These are phyloP conservation scores for Enteromius treurensis DNA, from an alignment of 2,797 vertebrate species.

Conservation along the genomic window DNA sequence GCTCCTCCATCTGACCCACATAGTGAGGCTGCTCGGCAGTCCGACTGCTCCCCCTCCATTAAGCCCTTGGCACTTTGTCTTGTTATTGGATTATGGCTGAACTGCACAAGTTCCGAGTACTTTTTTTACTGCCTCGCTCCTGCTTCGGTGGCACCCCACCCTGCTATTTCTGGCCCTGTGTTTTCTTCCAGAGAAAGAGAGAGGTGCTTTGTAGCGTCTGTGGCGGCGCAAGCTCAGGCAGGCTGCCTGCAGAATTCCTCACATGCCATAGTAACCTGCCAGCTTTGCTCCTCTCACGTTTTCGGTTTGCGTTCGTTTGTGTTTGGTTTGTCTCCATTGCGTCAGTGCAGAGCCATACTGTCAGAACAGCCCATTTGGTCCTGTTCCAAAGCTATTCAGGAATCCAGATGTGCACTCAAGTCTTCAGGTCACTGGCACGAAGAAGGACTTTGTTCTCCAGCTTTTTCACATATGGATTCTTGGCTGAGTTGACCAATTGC, in stretches of 20 bases:
- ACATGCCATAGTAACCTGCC: conserved; percentile 83
- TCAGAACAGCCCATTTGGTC: conserved; percentile 29
- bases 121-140: conserved; percentile 48
- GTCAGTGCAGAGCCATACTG: conserved; percentile 18
- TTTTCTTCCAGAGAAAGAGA: conserved; percentile 50
- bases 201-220: conserved; percentile 54
- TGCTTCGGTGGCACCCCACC: conserved; percentile 59
- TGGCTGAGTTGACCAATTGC: conserved; percentile 10
- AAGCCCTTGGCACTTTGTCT: conserved; percentile 75
- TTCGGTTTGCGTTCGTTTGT: conserved; percentile 46
- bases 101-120: conserved; percentile 58
- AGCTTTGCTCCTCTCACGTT: conserved; percentile 70
- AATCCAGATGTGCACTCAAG: conserved; percentile 41
- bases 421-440: conserved; percentile 35
- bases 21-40: conserved; percentile 69
- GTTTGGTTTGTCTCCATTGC: conserved; percentile 37
- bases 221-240: conserved; percentile 77
- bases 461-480: conserved; percentile 33
- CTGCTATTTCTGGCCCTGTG: conserved; percentile 54
- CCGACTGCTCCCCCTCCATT: conserved; percentile 67
- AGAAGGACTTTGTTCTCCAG: conserved; percentile 24
- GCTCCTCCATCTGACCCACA: conserved; percentile 75
- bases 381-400: conserved; percentile 3
- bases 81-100: conserved; percentile 70
- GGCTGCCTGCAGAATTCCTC: conserved; percentile 80